Percentiles rank a stretch among this genome's conserved stretches.
These are phyloP conservation scores for Grantiella picta DNA, from an alignment of 2,113 vertebrate genomes.

Conservation along the genomic window DNA sequence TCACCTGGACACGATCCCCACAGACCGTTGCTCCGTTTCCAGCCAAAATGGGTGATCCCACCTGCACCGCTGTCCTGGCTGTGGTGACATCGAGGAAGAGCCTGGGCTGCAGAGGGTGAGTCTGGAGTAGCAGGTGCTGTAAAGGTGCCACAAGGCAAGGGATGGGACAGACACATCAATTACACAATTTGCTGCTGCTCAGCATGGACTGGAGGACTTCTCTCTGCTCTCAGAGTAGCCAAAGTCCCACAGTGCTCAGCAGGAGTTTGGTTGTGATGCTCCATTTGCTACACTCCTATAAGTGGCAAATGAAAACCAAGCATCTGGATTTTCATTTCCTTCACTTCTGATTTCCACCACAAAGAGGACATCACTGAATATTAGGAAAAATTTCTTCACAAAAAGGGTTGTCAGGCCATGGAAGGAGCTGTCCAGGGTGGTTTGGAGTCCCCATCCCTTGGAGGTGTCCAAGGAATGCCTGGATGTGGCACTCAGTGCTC, in stretches of 20 bases:
- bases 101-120: accelerated
- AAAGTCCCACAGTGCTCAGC: not conserved
- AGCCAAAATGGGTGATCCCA: not conserved
- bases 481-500: accelerated
- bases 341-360: not conserved
- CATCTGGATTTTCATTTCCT: not conserved
- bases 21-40: not conserved
- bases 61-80: not conserved
- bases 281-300: not conserved
- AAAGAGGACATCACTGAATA: not conserved
- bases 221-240: not conserved
- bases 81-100: not conserved
- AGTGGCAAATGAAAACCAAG: not conserved
- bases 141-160: not conserved
- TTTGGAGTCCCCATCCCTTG: not conserved
- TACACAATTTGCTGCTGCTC: not conserved
- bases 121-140: not conserved
- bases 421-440: not conserved
- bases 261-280: not conserved
- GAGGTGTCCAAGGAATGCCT: accelerated
- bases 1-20: not conserved
- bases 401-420: not conserved
- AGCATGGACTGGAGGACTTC: accelerated
- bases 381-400: not conserved
- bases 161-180: not conserved